phyloP scores from a whole-genome alignment of 1,140 invertebrate genomes.

The Epicauta chinensis region DNA sequence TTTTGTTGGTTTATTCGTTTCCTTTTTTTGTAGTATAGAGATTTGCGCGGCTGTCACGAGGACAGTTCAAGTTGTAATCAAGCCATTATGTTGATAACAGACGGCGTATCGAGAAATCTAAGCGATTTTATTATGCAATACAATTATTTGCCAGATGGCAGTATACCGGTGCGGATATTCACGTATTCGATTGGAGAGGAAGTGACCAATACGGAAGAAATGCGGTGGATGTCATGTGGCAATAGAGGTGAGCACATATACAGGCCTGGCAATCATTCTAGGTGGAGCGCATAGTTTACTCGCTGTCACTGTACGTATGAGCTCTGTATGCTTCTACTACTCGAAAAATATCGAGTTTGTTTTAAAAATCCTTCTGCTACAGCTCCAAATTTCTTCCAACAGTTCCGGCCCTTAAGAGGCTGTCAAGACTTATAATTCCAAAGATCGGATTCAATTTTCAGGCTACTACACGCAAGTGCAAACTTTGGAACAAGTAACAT shows the following conservation, averaged over 20 bases:
- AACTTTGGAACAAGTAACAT: constrained; percentile 86
- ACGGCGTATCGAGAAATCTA: constrained; percentile 88
- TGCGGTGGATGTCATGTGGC: constrained; percentile 91
- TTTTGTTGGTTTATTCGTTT: not conserved
- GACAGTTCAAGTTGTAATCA: constrained; percentile 79
- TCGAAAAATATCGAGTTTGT: no score
- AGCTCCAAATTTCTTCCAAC: no score
- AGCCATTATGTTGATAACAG: constrained; percentile 97
- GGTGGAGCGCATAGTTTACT: no score
- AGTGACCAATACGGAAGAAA: constrained; percentile 84
- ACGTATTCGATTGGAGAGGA: constrained; percentile 96
- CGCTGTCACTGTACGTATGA: no score
- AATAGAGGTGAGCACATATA: constrained; percentile 83
- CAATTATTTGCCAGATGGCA: constrained; percentile 65
- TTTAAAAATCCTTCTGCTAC: no score
- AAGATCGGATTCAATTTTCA: constrained; percentile 37
- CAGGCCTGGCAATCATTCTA: no score
- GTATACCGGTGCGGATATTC: constrained; percentile 85
- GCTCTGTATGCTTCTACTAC: no score
- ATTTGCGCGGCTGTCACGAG: constrained; percentile 50
- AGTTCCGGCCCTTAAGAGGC: no score
- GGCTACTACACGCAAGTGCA: constrained; percentile 90
- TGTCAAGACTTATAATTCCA: no score
- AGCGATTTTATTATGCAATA: constrained; percentile 82
- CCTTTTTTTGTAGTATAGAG: constrained; percentile 45